These are phyloP conservation scores for Crossocerus cetratus DNA, from an alignment of 2,888 invertebrate genomes.

Conservation along the genomic window DNA sequence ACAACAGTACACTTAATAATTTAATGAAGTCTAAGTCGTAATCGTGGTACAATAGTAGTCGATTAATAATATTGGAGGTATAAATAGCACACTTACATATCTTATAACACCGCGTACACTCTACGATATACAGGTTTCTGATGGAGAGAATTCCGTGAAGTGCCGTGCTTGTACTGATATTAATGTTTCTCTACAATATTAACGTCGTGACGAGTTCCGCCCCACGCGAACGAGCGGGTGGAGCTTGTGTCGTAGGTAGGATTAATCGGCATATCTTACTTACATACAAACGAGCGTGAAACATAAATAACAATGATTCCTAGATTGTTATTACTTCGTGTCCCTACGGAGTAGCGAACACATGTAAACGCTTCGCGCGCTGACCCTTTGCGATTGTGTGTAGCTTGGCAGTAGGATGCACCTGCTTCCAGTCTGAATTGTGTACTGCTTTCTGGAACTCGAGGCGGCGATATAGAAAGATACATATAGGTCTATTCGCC, in stretches of 20 bases:
- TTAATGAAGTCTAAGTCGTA: conserved; percentile 72
- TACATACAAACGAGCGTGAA: conserved; percentile 7
- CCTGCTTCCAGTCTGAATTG: neutral
- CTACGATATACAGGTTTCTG: conserved; percentile 58
- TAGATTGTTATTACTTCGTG: conserved; percentile 12
- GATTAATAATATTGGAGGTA: conserved; percentile 68
- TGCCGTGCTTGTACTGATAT: conserved; percentile 28
- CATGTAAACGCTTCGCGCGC: conserved; percentile 4
- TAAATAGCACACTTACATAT: conserved; percentile 72
- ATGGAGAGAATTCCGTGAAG: conserved; percentile 36
- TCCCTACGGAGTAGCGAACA: conserved; percentile 12
- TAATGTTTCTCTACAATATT: conserved; percentile 31
- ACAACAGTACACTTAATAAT: conserved; percentile 76
- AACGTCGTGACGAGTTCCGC: conserved; percentile 20
- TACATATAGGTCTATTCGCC: neutral
- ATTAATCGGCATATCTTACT: neutral
- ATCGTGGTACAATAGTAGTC: conserved; percentile 70
- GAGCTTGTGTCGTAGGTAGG: neutral
- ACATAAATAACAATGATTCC: conserved; percentile 15
- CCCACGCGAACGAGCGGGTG: conserved; percentile 2
- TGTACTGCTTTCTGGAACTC: neutral
- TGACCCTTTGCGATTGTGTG: conserved; percentile 17
- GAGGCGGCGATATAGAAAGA: neutral
- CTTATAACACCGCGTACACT: conserved; percentile 68
- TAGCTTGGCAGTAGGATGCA: neutral